Percentiles rank a stretch among this genome's conserved stretches.
These are phyloP conservation scores for Microcebus ravelobensis DNA, from an alignment of 2,113 vertebrate genomes.

Conservation along the genomic window DNA sequence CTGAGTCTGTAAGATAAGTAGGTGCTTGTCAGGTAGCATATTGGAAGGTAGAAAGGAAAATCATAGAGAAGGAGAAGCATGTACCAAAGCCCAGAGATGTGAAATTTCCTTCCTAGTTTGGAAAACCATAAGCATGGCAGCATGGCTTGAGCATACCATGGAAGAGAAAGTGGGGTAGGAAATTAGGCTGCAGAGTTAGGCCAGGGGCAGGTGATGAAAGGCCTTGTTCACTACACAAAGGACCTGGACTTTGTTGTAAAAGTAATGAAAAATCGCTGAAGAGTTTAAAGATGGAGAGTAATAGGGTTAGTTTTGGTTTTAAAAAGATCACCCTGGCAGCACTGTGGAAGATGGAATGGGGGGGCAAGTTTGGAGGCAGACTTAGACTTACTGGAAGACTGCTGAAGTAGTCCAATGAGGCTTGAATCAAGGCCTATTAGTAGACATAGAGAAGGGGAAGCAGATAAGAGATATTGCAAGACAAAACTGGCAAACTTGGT, in stretches of 20 bases:
- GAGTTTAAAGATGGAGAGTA: not conserved
- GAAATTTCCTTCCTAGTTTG: not conserved
- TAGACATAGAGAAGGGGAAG: not conserved
- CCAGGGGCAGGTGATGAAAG: not conserved
- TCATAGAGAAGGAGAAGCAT: not conserved
- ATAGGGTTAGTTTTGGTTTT: not conserved
- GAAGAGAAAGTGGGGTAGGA: not conserved
- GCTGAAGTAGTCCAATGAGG: not conserved
- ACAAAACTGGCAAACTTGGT: not conserved
- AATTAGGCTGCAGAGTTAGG: not conserved
- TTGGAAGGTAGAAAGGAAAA: constrained; percentile 25
- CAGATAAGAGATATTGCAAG: not conserved
- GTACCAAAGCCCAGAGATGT: not conserved
- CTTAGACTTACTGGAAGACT: not conserved
- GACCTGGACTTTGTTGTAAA: not conserved
- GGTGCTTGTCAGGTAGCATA: not conserved
- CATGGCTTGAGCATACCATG: not conserved
- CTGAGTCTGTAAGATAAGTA: constrained; percentile 13
- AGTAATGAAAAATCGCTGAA: not conserved
- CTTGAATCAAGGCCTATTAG: not conserved
- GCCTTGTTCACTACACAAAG: not conserved
- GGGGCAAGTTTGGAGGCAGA: not conserved
- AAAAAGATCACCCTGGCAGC: not conserved
- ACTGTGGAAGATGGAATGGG: not conserved
- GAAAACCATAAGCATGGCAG: not conserved